These are phyloP conservation scores for Pararge aegeria DNA, from an alignment of 1,140 invertebrate species.

Conservation along the genomic window DNA sequence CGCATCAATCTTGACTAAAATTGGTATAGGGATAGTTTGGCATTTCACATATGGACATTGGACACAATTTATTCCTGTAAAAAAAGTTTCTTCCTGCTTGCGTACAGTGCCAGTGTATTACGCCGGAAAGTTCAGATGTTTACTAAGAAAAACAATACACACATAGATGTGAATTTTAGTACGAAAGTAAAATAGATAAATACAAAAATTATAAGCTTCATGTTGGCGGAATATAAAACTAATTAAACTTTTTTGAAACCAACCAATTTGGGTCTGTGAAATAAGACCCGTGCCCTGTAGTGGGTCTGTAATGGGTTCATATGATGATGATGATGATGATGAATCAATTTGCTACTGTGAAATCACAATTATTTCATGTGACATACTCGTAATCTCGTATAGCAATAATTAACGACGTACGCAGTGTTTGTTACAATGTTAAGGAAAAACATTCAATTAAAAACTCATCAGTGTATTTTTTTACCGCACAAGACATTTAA, in stretches of 20 bases:
- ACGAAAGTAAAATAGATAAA: constrained; percentile 2
- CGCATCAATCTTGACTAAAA: no score
- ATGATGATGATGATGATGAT: no score
- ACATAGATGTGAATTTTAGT: not conserved
- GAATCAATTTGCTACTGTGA: not conserved
- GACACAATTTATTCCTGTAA: no score
- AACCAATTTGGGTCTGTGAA: no score
- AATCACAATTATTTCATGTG: not conserved
- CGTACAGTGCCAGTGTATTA: no score
- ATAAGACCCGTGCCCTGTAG: no score
- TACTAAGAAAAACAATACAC: not conserved
- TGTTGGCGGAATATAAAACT: not conserved
- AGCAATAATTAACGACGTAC: not conserved
- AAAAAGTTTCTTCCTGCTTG: no score
- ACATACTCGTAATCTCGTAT: not conserved
- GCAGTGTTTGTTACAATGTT: constrained; percentile 2
- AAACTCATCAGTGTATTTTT: not conserved
- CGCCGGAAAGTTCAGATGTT: no score
- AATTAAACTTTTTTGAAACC: not conserved
- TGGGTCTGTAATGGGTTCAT: no score
- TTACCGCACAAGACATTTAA: not conserved
- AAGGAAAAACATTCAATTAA: not conserved
- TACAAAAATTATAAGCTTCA: not conserved
- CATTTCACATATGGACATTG: no score
- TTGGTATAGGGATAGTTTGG: no score